Base-by-base conservation (phyloP, 2,888 invertebrate genomes). In the Eilema depressum region DNA sequence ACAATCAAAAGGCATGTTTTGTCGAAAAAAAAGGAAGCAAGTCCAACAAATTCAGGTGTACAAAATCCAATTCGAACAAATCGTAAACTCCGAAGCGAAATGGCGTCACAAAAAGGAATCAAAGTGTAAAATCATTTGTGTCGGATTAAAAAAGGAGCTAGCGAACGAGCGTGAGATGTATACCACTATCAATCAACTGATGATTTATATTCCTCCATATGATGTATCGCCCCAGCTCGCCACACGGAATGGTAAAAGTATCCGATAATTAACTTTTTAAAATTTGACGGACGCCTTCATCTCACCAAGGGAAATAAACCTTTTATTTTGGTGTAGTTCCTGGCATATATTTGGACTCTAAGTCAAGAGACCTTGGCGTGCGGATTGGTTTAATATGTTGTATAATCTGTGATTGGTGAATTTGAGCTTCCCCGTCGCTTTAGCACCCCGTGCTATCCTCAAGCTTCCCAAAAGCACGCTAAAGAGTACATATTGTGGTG, bases 211-310 rank as follows among this genome's bases (percentile, higher is more conserved):
- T 90, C 92, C 88, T 89, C 85, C 85, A 91, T 90, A 93, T 95
- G 95, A 95, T 95, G 93, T 92, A 95, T 95, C 92, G 87, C 89
- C 86, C 25, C 88, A 82, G 84, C 86, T 83, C 82, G 86, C 87
- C 88, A 84, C 86, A 84, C 86, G 86, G 86, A 86, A 83, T 88
- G 89, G 91, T 89, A 89, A 91, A 90, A 93, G 92, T 91, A 91
- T 93, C 90, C 89, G 91, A 93, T 95, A 95, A 95, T 95, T 95
- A 95, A 95, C 94, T 94, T 94, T 95, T 95, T 90, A 91, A 91
- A 92, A 89, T 92, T 93, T 93, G 94, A 95, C 89, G 90, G 91
- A 93, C 93, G 88, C 93, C 92, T 92, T 91, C 90, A 93, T 92
- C 86, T 90, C 83, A 76, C 77, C 75, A 81, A 76, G 76, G 81